Evolutionary conservation across 2,797 vertebrate species (phyloP).

Genomic region (Enteromius unitaeniatus): DNA sequence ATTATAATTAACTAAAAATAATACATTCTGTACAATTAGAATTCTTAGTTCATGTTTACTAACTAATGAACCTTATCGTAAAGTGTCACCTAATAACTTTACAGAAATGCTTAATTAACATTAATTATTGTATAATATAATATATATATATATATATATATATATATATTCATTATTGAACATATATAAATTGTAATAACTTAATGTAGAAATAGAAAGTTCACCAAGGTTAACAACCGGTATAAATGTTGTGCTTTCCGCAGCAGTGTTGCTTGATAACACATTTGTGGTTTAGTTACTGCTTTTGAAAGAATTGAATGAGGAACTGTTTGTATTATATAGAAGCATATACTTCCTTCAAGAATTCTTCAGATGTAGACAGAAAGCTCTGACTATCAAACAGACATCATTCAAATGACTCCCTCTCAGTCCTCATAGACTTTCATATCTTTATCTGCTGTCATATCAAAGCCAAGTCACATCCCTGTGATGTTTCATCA

Average conservation of each 20-base stretch:
- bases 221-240: not conserved
- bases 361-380: not conserved
- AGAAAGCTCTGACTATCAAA: not conserved
- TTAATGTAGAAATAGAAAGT: not conserved
- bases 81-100: not conserved
- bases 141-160: no score
- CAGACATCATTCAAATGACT: not conserved
- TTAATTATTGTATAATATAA: not conserved
- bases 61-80: no score
- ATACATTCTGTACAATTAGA: no score
- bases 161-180: not conserved
- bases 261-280: not conserved
- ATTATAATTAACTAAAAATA: no score
- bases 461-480: not conserved
- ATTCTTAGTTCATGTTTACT: no score
- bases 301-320: not conserved
- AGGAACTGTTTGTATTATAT: conserved; percentile 2
- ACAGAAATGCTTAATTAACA: not conserved
- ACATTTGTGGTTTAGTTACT: not conserved
- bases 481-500: conserved; percentile 23
- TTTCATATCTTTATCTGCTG: conserved; percentile 15
- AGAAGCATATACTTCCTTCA: conserved; percentile 1
- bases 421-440: not conserved
- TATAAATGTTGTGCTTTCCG: not conserved
- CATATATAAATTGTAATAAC: not conserved